Percentiles rank a stretch among this genome's conserved stretches.
phyloP scores from a whole-genome alignment of 2,797 vertebrate species.

The Otolemur crassicaudatus region DNA sequence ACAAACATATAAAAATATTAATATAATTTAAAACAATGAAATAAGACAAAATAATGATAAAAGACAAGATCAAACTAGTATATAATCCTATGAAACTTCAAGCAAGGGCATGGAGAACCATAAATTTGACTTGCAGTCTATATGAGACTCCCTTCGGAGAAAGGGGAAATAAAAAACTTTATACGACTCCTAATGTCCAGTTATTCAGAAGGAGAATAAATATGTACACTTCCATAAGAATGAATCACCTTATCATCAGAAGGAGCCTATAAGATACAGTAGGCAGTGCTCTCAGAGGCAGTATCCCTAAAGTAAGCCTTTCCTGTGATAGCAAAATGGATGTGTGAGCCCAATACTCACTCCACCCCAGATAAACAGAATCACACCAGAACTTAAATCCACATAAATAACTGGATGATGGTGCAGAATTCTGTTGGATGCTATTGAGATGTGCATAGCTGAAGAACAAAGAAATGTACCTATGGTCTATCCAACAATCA shows the following conservation, averaged over 20 bases:
- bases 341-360: neutral
- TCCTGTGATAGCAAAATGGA: neutral
- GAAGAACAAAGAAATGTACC: neutral
- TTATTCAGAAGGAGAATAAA: neutral
- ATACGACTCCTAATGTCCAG: neutral
- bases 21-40: neutral
- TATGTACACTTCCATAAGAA: neutral
- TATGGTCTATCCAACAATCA: neutral
- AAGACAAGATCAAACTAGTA: neutral
- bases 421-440: neutral
- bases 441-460: neutral
- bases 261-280: neutral
- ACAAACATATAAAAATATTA: neutral
- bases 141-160: neutral
- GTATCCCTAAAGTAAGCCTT: neutral
- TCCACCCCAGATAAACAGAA: neutral
- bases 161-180: neutral
- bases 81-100: neutral
- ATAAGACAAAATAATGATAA: neutral
- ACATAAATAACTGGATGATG: neutral
- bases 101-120: neutral
- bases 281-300: neutral
- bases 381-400: neutral
- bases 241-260: neutral
- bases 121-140: neutral